Evolutionary conservation across 2,113 vertebrate species (phyloP).

Genomic region (Sebastes schlegelii): DNA sequence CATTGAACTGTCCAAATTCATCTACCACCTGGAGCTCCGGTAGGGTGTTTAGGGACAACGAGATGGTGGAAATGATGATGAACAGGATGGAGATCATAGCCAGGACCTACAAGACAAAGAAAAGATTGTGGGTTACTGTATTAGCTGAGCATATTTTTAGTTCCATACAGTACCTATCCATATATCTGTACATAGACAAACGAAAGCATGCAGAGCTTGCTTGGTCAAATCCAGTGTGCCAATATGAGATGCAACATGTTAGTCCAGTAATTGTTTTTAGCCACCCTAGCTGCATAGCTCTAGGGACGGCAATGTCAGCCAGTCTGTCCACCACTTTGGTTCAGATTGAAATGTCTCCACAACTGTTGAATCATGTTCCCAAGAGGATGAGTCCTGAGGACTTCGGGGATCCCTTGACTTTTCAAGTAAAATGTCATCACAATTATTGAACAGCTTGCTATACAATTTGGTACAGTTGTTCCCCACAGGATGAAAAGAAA

Average conservation of each 20-base stretch:
- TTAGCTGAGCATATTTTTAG: neutral
- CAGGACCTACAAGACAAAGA: constrained; percentile 88
- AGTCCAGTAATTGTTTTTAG: neutral
- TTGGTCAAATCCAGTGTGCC: neutral
- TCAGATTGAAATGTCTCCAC: neutral
- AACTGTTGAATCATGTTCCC: neutral
- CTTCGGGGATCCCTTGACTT: neutral
- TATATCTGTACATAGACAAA: neutral
- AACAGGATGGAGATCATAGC: constrained; percentile 98
- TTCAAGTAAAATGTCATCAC: neutral
- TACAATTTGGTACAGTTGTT: neutral
- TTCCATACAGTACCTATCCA: neutral
- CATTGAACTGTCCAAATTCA: constrained; percentile 94
- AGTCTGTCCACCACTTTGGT: neutral
- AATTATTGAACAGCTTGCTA: neutral
- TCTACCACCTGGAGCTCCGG: constrained; percentile 96
- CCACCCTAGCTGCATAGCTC: neutral
- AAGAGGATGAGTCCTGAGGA: neutral
- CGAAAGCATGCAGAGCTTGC: neutral
- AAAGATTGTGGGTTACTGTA: neutral
- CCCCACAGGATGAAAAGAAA: neutral
- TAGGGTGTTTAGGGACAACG: constrained; percentile 97
- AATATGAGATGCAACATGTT: neutral
- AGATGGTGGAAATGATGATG: constrained; percentile 97
- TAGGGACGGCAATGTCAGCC: neutral